Evolutionary conservation across 2,113 vertebrate genomes (phyloP), one percentile per base, ranked within the genome.

Genomic region (Aix galericulata): DNA sequence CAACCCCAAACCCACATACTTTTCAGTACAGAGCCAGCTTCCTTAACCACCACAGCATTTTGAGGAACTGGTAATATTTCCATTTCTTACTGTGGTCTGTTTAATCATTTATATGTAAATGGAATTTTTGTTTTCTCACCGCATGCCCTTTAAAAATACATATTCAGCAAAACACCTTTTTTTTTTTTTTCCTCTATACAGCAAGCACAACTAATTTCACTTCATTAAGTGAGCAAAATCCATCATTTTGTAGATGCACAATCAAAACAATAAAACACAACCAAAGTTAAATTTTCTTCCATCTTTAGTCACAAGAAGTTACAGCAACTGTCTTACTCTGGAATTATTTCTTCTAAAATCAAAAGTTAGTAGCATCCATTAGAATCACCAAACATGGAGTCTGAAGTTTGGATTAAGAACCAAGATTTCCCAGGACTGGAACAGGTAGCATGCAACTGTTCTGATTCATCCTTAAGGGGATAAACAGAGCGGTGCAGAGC

Each of bases 121-220:
- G 58, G 46, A 67, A 89, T 86, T 95, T 97, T 90, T 95, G 71
- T 96, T 96, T 95, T 73, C 82, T 85, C 13, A 71, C 53, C 50
- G 76, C 66, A 80, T 90, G 78, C 34, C 72, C 89, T 92, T 96
- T 96, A 94, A 96, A 96, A 95, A 88, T 25, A 94, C 32, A 86
- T 42, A 88, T 90, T 89, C 89, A 92, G 89, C 89, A 97, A 92
- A 95, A 91, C 60, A 93, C 13, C 55, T 42, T 78, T 88, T 94
- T 86, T 85, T 95, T 77, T 75, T 46, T n/a, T n/a, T n/a, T 44
- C 44, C 63, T 89, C 56, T 87, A 17, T 18, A 44, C 13, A 87
- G 68, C 25, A 95, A 94, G 93, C 92, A 74, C 83, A 96, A 94
- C 56, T 94, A 96, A 96, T 92, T 95, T 95, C 82, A 96, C 77